These are phyloP conservation scores for Gallinago media DNA, from an alignment of 2,113 vertebrate genomes.

Conservation along the genomic window DNA sequence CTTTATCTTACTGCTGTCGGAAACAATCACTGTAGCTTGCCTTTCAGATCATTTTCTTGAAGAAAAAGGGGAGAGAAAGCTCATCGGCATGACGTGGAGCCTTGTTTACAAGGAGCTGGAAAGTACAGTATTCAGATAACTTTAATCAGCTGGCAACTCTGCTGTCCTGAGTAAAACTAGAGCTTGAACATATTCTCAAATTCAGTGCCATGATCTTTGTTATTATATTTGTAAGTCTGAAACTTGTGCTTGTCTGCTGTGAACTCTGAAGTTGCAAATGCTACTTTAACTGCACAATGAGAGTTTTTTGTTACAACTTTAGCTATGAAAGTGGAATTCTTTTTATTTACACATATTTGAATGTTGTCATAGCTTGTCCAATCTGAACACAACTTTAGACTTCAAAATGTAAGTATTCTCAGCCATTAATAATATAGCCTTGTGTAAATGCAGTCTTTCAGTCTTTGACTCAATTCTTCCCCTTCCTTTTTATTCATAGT, in stretches of 20 bases:
- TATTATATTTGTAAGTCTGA: background rate
- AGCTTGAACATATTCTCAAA: slow-evolving; percentile 5
- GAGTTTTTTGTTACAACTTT: background rate
- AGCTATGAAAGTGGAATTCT: background rate
- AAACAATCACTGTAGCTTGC: slow-evolving; percentile 43
- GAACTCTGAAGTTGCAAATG: background rate
- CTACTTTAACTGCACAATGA: background rate
- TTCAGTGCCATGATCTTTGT: background rate
- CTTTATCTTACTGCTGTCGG: slow-evolving; percentile 26
- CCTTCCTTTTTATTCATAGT: background rate
- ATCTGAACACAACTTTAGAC: background rate
- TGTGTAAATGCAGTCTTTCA: background rate
- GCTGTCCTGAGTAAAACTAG: slow-evolving; percentile 19
- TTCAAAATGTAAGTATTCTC: background rate
- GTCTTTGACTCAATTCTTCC: background rate
- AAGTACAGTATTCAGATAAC: background rate
- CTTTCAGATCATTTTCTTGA: slow-evolving; percentile 38
- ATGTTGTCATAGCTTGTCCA: background rate
- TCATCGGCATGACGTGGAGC: background rate
- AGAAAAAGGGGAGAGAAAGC: background rate
- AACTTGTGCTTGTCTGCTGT: background rate
- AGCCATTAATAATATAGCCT: background rate
- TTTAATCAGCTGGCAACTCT: slow-evolving; percentile 32
- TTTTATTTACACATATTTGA: background rate
- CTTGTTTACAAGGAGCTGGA: slow-evolving; percentile 39